Conservation (phyloP, 64 coral and sea anemone species). For the Cladopsammia gracilis region DNA sequence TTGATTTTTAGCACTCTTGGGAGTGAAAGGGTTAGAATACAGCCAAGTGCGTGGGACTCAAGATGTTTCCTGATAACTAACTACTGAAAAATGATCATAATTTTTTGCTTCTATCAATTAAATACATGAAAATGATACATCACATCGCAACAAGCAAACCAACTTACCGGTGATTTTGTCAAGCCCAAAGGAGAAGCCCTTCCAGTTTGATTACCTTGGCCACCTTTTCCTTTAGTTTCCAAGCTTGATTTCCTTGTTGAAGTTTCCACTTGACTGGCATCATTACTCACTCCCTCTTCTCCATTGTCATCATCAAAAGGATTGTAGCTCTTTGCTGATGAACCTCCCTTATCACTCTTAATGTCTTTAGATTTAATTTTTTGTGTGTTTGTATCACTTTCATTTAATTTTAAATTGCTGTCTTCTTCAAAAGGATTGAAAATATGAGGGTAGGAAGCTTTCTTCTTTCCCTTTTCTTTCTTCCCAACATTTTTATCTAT, state of each 20-base stretch:
- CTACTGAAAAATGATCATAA: too few relatives aligned
- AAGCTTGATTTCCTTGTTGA: constrained; percentile 14
- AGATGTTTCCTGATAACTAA: too few relatives aligned
- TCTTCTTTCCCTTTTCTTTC: not conserved
- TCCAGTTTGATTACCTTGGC: not conserved
- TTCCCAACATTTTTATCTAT: not conserved
- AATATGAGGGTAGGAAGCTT: constrained; percentile 32
- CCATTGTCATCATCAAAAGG: constrained; percentile 86
- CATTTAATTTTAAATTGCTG: constrained; percentile 22
- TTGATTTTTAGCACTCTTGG: too few relatives aligned
- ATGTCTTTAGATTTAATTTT: not conserved
- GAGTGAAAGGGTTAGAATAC: too few relatives aligned
- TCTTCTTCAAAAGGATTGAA: constrained; percentile 92
- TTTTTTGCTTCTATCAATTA: too few relatives aligned
- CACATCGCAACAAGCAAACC: not conserved
- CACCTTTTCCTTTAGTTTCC: not conserved
- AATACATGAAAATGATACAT: too few relatives aligned
- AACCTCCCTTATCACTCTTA: not conserved
- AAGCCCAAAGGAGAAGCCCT: not conserved
- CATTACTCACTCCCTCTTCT: not conserved
- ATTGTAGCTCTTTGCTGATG: constrained; percentile 52
- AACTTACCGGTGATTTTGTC: constrained; percentile 11
- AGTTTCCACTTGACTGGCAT: not conserved
- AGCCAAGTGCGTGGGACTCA: too few relatives aligned
- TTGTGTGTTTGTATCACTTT: constrained; percentile 5